Evolutionary conservation across 2,888 invertebrate species (phyloP).

Genomic region (Lycophotia porphyrea): DNA sequence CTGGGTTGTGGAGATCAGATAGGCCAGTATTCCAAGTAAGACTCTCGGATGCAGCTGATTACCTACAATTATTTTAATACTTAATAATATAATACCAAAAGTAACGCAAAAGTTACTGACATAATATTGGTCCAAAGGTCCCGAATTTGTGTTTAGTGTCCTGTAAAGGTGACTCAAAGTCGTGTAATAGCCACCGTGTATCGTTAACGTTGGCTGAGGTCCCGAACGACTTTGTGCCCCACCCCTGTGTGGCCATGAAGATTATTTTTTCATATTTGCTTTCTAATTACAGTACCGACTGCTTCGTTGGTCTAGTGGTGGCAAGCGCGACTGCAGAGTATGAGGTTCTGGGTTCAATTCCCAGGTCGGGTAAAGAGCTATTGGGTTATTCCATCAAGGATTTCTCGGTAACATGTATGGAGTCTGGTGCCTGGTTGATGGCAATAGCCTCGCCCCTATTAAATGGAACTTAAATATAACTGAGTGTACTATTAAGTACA

Average conservation of each 20-base stretch:
- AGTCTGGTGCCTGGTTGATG: no score
- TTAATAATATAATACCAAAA: conserved; percentile 4
- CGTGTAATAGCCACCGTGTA: conserved; percentile 15
- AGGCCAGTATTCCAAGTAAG: no score
- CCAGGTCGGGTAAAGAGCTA: background rate
- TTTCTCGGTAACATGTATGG: background rate
- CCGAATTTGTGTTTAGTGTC: conserved; percentile 19
- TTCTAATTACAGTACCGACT: background rate
- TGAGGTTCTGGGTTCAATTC: background rate
- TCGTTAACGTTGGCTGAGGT: conserved; percentile 7
- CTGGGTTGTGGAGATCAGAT: no score
- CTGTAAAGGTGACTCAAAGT: conserved; percentile 12
- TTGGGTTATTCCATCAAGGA: background rate
- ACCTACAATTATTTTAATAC: no score
- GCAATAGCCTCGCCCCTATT: no score
- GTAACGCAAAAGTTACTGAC: background rate
- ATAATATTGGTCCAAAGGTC: background rate
- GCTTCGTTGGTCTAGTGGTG: background rate
- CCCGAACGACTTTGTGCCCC: conserved; percentile 19
- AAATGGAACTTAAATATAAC: no score
- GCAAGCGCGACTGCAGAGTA: background rate
- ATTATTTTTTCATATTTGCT: background rate
- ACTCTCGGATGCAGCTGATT: no score
- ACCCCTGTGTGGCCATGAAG: conserved; percentile 1
- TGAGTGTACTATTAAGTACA: no score